Conservation (phyloP, 2,888 invertebrate genomes). For the Pollenia amentaria region DNA sequence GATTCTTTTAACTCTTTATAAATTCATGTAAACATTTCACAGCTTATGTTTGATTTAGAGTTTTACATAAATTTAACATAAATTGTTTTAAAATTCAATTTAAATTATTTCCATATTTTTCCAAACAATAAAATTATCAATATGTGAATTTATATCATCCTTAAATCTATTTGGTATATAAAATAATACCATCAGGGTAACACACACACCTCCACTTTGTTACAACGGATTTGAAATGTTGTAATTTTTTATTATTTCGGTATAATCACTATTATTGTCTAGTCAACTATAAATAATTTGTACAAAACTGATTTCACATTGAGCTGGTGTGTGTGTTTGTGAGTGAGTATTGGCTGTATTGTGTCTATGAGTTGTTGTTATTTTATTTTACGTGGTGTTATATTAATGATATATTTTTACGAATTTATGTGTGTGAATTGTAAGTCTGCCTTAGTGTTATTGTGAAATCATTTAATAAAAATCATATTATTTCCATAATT, state of each 20-base stretch:
- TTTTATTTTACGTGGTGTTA: background rate
- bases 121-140: background rate
- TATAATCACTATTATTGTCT: constrained; percentile 64
- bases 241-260: constrained; percentile 2
- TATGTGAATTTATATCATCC: background rate
- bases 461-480: constrained; percentile 36
- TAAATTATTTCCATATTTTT: background rate
- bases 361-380: background rate
- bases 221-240: constrained; percentile 1
- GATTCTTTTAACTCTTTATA: background rate
- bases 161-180: background rate
- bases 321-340: background rate
- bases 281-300: constrained; percentile 66
- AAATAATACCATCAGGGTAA: background rate
- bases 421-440: background rate
- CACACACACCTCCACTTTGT: constrained; percentile 27
- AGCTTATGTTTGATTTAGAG: constrained; percentile 22
- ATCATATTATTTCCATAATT: constrained; percentile 41
- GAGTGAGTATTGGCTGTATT: constrained; percentile 3
- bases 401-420: constrained; percentile 3
- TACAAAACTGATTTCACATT: constrained; percentile 63
- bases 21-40: background rate
- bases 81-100: constrained; percentile 3
- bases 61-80: constrained; percentile 12
- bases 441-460: background rate